Evolutionary conservation across 2,113 vertebrate genomes (phyloP), one percentile per base, ranked within the genome.

Genomic region (Labrus mixtus): DNA sequence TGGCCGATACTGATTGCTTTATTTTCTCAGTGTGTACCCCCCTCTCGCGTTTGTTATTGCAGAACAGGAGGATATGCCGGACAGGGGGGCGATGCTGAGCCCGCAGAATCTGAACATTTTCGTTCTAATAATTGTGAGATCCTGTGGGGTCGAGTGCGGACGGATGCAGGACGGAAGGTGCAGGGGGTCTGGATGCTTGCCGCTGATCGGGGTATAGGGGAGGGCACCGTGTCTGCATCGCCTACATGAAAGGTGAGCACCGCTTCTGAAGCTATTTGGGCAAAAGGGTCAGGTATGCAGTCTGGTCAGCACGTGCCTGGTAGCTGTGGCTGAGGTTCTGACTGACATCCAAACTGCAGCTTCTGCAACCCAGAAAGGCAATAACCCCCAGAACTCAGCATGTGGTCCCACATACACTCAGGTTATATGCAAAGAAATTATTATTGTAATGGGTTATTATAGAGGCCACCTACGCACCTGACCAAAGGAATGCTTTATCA

Each of bases 21-120:
- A 92, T 94, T 94, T 94, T 92, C 85, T 90, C 90, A 93, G 79
- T 41, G 82, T 81, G 86, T 88, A 76, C 90, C 90, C 91, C 90
- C 86, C 73, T 85, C 83, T 78, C 16, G 77, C 66, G 88, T 91
- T 93, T 94, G 90, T 92, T 94, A 92, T 93, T 93, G 91, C 85
- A 93, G 89, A 89, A 91, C 83, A 73, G 86, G 82, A 74, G 83
- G 86, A 82, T 90, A 92, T 93, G 83, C 75, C 39, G 84, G 65
- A 86, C 75, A 60, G 67, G 78, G 54, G 73, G 79, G 37, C 13
- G 13, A 71, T 83, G 94, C 92, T 93, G 89, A 91, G 85, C 60
- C 77, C 60, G 89, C 93, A 94, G 73, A 92, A 92, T 88, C 85
- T 80, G 43, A 89, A 85, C 79, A 87, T 85, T 91, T 86, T 81